These are phyloP conservation scores for Porites lutea DNA, from an alignment of 64 coral and sea anemone species.

Conservation along the genomic window DNA sequence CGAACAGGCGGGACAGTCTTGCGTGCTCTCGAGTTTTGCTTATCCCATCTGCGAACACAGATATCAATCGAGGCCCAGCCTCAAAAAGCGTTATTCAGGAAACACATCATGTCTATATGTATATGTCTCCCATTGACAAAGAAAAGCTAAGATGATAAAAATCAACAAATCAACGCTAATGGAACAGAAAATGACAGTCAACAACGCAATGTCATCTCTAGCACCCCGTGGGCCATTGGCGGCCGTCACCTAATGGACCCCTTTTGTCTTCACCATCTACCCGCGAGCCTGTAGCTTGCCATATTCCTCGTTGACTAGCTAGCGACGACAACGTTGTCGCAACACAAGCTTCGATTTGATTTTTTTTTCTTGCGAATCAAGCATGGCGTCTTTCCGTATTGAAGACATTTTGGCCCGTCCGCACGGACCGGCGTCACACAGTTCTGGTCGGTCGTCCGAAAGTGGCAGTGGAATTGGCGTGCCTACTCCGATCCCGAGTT, in stretches of 20 bases:
- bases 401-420: conserved; percentile 51
- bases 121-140: conserved; percentile 91
- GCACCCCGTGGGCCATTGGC: conserved; percentile 67
- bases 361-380: neutral
- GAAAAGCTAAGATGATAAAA: conserved; percentile 93
- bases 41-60: conserved; percentile 48
- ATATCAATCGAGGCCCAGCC: conserved; percentile 65
- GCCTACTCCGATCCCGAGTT: conserved; percentile 15
- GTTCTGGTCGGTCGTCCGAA: neutral
- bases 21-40: neutral
- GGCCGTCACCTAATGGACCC: conserved; percentile 50
- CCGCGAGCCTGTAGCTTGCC: neutral
- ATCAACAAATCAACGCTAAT: conserved; percentile 96
- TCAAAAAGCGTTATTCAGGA: conserved; percentile 65
- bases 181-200: conserved; percentile 87
- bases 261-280: conserved; percentile 51
- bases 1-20: neutral
- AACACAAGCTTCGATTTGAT: neutral
- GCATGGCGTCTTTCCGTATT: conserved; percentile 54
- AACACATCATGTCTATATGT: conserved; percentile 89
- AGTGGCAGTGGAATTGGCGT: neutral
- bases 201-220: conserved; percentile 80
- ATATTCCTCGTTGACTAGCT: neutral
- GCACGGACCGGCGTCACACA: neutral
- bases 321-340: conserved; percentile 3